A percentile compares a stretch with the other conserved stretches of the same genome.
Evolutionary conservation across 2,797 vertebrate genomes (phyloP).

Genomic region (Allobates femoralis): DNA sequence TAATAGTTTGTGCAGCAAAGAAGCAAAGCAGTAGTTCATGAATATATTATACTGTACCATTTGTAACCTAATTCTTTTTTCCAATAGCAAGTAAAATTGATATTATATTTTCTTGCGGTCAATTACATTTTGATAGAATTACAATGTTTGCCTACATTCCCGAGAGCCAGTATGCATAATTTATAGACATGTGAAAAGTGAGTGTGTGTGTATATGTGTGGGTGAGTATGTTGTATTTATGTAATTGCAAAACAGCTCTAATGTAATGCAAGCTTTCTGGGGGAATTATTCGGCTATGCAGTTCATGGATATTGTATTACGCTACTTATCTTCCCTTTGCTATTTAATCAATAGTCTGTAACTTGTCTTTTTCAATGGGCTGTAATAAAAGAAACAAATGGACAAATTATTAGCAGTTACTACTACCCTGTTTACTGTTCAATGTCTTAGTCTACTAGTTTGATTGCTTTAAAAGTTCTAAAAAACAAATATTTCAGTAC

Average conservation of each 20-base stretch:
- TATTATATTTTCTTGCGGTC: conserved; percentile 46
- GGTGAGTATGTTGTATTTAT: conserved; percentile 25
- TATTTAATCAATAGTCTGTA: conserved; percentile 34
- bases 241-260: conserved; percentile 25
- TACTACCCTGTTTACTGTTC: background rate
- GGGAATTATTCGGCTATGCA: background rate
- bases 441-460: background rate
- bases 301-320: background rate
- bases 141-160: conserved; percentile 49
- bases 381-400: conserved; percentile 46
- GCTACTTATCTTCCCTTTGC: conserved; percentile 11
- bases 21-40: conserved; percentile 28
- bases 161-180: conserved; percentile 30
- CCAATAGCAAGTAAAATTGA: conserved; percentile 30
- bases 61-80: conserved; percentile 53
- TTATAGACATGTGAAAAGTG: conserved; percentile 24
- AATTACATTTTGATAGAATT: conserved; percentile 62
- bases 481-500: conserved; percentile 6
- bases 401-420: background rate
- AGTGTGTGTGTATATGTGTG: conserved; percentile 18
- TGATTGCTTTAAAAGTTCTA: background rate
- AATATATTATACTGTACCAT: conserved; percentile 51
- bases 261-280: background rate
- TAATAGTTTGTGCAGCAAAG: conserved; percentile 56
- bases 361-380: conserved; percentile 15